These are phyloP conservation scores for Erpobdella octoculata DNA, from an alignment of 2,888 invertebrate species.

Conservation along the genomic window DNA sequence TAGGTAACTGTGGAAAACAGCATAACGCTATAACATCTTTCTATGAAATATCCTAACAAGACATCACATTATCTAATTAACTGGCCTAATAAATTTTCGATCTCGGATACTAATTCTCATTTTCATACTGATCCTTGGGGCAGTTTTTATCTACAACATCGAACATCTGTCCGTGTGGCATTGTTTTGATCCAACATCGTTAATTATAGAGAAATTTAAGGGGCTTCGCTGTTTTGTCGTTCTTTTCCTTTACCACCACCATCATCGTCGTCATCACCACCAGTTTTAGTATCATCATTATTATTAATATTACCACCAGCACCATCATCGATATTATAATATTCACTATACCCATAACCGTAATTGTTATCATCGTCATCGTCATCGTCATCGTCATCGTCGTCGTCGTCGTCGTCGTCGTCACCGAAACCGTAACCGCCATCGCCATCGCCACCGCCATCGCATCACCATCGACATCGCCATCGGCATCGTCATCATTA, in stretches of 20 bases:
- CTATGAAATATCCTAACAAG: no score
- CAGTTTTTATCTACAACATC: no score
- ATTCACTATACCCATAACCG: slow-evolving; percentile 10
- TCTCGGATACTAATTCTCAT: no score
- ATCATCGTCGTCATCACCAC: slow-evolving; percentile 14
- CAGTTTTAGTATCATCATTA: background rate
- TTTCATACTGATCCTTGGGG: no score
- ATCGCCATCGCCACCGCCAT: slow-evolving; percentile 1
- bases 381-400: background rate
- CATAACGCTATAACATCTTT: no score
- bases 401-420: background rate
- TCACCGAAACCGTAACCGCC: background rate
- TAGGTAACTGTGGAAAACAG: no score
- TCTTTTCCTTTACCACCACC: background rate
- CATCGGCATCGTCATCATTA: slow-evolving; percentile 12
- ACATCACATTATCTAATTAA: no score
- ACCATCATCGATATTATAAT: slow-evolving; percentile 22
- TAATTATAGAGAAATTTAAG: no score
- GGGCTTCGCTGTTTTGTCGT: background rate
- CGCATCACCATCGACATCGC: slow-evolving; percentile 15
- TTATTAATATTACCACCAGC: slow-evolving; percentile 15
- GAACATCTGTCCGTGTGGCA: no score
- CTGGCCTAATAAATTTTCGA: no score
- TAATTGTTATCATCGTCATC: slow-evolving; percentile 17
- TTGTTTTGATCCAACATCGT: no score